Evolutionary conservation across 2,113 vertebrate genomes (phyloP), one percentile per base, ranked within the genome.

Genomic region (Nycticebus coucang): DNA sequence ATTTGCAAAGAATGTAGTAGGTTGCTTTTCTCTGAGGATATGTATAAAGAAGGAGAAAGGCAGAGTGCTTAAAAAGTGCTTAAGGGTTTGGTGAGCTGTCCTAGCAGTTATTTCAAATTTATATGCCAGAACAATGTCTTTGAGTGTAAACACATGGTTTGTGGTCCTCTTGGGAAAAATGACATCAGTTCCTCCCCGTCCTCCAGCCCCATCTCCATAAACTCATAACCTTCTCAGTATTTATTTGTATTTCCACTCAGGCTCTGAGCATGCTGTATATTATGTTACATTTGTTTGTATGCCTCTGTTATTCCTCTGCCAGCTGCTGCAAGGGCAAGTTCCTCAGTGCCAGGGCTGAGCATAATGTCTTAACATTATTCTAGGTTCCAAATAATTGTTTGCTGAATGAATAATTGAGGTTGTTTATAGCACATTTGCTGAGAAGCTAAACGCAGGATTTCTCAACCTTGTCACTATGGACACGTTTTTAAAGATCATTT

Each of bases 81-180:
- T 30, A 9, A 17, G 50, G 62, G 57, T 55, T 92, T 93, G 75
- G n/a, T 60, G 82, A 74, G 57, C n/a, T 83, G 91, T 87, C 64
- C 19, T 45, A 78, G 62, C 10, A 68, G 71, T 91, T 64, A 74
- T 79, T 85, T 92, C 68, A 60, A 22, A 45, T 94, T 81, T 28
- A 30, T 37, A 45, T 88, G 87, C 37, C 35, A 84, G n/a, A 69
- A 26, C 1, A 3, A 55, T 72, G 12, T n/a, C 28, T 89, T 53
- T 89, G 75, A n/a, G 75, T 62, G 7, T 26, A 72, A 72, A 28
- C 19, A 57, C 12, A 59, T 30, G 75, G 75, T 66, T 80, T 75
- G 59, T 9, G n/a, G 22, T 60, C 64, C 11, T 93, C 45, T 69
- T n/a, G 10, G 87, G 45, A 50, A 74, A 60, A 19, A 6, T 55